phyloP scores from a whole-genome alignment of 2,113 vertebrate genomes.

The Triplophysa tibetana region DNA sequence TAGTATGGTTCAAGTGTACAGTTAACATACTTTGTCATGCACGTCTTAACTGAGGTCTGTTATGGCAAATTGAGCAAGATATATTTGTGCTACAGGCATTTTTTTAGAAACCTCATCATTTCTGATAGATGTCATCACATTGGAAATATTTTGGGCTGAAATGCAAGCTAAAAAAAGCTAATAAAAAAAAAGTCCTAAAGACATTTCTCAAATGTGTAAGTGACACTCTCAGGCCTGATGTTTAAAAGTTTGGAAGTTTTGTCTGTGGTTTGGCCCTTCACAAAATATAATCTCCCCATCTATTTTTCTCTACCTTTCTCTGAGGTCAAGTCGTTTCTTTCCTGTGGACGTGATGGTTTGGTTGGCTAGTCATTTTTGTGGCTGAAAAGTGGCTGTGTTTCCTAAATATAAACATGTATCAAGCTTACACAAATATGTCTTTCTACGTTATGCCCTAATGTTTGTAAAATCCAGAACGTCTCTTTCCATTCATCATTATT shows the following conservation, averaged over 20 bases:
- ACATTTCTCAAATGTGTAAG: conserved; percentile 57
- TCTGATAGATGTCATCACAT: conserved; percentile 34
- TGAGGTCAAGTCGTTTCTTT: conserved; percentile 63
- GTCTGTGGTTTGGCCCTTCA: conserved; percentile 64
- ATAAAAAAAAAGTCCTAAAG: conserved; percentile 36
- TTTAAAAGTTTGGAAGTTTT: conserved; percentile 60
- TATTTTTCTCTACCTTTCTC: conserved; percentile 51
- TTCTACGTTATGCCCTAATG: neutral
- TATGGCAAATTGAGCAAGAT: conserved; percentile 15
- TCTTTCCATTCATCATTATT: neutral
- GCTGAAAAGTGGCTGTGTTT: conserved; percentile 44
- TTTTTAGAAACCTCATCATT: conserved; percentile 18
- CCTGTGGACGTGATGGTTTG: conserved; percentile 51
- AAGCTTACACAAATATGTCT: neutral
- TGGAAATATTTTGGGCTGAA: neutral
- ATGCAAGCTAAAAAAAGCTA: conserved; percentile 38
- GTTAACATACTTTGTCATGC: conserved; percentile 3
- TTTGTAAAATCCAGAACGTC: neutral
- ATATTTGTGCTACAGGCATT: conserved; percentile 12
- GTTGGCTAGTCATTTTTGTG: conserved; percentile 57
- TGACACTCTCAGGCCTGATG: conserved; percentile 59
- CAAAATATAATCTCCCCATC: conserved; percentile 53
- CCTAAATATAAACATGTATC: conserved; percentile 33
- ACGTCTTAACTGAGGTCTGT: conserved; percentile 12
- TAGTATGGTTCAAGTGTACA: conserved; percentile 12